Conservation (phyloP, 1,140 invertebrate species). For the Alviniconcha marisindica region DNA sequence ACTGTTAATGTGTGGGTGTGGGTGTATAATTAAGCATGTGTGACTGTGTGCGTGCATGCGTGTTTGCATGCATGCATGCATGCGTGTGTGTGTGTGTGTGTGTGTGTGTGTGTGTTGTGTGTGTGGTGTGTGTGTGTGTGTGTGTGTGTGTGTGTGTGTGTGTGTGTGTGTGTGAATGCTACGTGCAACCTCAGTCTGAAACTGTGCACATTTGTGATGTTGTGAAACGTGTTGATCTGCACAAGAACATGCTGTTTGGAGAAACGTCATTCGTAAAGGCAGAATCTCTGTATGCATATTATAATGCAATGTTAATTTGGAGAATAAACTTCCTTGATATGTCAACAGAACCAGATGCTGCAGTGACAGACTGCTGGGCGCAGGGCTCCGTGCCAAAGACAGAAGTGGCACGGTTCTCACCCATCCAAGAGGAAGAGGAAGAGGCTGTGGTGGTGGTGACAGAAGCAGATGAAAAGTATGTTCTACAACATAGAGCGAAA, state of each 20-base stretch:
- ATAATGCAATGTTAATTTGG: no score
- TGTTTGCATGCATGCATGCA: no score
- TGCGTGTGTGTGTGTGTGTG: background rate
- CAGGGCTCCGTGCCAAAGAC: constrained; percentile 73
- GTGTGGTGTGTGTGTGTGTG: constrained; percentile 1
- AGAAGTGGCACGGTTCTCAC: constrained; percentile 48
- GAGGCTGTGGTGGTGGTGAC: constrained; percentile 44
- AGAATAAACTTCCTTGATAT: background rate
- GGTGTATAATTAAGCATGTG: background rate
- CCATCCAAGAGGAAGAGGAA: constrained; percentile 42
- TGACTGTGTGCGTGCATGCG: background rate
- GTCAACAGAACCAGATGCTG: constrained; percentile 71
- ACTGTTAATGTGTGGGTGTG: background rate
- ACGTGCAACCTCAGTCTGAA: background rate
- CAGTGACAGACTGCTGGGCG: constrained; percentile 74
- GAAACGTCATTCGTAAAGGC: no score
- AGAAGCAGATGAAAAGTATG: constrained; percentile 14
- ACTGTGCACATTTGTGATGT: background rate
- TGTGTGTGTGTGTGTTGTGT: background rate
- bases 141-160: background rate
- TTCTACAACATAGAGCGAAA: no score
- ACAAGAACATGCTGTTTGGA: no score
- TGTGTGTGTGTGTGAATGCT: background rate
- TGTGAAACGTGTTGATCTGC: background rate
- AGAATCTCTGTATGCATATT: no score